These are phyloP conservation scores for Mystacornis crossleyi DNA, from an alignment of 2,113 vertebrate species.

Conservation along the genomic window DNA sequence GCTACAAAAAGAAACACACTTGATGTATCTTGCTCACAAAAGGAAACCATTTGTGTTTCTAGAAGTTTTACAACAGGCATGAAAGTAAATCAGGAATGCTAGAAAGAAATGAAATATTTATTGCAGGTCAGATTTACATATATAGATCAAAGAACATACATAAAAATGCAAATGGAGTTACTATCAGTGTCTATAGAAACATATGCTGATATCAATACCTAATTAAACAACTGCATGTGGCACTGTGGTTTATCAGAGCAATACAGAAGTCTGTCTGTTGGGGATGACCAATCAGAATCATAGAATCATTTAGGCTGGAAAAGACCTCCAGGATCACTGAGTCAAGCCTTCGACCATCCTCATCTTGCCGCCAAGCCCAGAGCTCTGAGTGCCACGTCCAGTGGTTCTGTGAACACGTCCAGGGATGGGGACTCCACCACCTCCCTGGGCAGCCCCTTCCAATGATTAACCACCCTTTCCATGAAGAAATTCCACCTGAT, in stretches of 20 bases:
- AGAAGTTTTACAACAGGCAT: not conserved
- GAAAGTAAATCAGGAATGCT: not conserved
- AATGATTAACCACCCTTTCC: not conserved
- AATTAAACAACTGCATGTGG: not conserved
- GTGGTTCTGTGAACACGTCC: not conserved
- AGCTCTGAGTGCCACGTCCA: not conserved
- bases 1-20: not conserved
- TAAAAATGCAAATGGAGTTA: not conserved
- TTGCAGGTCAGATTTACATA: not conserved
- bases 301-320: not conserved
- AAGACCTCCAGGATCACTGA: not conserved
- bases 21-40: not conserved
- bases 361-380: not conserved
- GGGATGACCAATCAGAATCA: not conserved
- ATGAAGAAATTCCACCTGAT: not conserved
- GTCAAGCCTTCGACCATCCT: not conserved
- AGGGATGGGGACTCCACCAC: not conserved
- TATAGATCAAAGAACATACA: not conserved
- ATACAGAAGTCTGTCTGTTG: not conserved
- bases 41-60: not conserved
- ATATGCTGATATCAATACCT: not conserved
- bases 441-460: not conserved
- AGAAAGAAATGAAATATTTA: conserved; percentile 23
- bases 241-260: not conserved
- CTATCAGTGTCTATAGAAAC: not conserved